phyloP scores from a whole-genome alignment of 2,113 vertebrate genomes.

The Calyptomena viridis region DNA sequence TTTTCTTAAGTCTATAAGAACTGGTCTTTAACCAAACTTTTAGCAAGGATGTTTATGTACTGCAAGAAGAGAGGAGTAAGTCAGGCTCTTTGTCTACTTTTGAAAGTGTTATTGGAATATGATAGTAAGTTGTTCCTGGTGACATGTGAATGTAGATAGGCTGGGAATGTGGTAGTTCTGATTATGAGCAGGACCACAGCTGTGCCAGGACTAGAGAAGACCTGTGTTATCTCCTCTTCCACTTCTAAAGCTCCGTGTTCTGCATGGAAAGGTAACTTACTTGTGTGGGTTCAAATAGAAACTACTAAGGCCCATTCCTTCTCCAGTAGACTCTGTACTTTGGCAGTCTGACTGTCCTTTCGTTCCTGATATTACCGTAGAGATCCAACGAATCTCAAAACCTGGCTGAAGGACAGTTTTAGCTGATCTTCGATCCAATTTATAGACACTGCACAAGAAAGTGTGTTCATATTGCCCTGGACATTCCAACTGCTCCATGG shows the following conservation, averaged over 20 bases:
- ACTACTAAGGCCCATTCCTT: neutral
- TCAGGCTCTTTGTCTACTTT: neutral
- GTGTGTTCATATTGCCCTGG: neutral
- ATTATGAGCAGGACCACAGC: neutral
- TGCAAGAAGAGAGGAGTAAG: neutral
- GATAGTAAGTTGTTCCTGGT: neutral
- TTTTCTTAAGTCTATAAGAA: neutral
- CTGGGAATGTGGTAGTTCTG: neutral
- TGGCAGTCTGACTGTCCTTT: neutral
- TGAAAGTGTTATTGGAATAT: neutral
- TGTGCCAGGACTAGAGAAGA: neutral
- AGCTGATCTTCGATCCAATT: neutral
- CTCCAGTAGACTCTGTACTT: neutral
- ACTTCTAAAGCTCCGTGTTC: neutral
- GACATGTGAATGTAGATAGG: neutral
- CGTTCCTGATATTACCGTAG: neutral
- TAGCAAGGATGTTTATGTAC: neutral
- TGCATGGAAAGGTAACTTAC: neutral
- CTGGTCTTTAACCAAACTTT: neutral
- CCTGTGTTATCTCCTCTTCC: neutral
- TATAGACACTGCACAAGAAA: neutral
- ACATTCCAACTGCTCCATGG: neutral
- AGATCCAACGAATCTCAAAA: neutral
- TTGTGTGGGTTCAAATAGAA: neutral
- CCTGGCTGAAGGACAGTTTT: neutral